Evolutionary conservation across 2,888 invertebrate species (phyloP).

Genomic region (Aethes cnicana): DNA sequence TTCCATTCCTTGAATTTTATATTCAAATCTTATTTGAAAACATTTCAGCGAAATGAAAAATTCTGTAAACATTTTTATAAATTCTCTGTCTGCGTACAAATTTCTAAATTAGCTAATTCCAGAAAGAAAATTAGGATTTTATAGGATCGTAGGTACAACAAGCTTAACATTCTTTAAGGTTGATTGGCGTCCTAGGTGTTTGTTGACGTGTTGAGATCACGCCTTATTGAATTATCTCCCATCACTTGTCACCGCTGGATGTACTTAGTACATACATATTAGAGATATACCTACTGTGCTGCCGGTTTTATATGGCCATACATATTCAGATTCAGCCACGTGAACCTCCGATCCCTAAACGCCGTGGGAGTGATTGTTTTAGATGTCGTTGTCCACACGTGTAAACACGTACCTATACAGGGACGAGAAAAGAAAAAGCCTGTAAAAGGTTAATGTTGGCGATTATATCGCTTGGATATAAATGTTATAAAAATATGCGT

Average conservation of each 20-base stretch:
- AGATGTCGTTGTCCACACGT: too few relatives aligned
- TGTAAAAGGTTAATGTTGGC: too few relatives aligned
- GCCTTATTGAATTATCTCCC: constrained; percentile 10
- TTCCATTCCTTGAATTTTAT: constrained; percentile 2
- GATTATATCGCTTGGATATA: too few relatives aligned
- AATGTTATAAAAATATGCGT: too few relatives aligned
- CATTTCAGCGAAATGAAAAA: constrained; percentile 12
- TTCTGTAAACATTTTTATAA: background rate
- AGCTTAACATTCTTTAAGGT: constrained; percentile 7
- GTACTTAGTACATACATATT: background rate
- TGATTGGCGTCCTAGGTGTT: constrained; percentile 20
- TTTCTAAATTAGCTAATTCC: background rate
- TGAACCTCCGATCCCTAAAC: too few relatives aligned
- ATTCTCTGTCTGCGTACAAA: background rate
- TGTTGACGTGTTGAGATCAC: constrained; percentile 14
- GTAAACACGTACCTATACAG: too few relatives aligned
- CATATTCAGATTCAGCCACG: too few relatives aligned
- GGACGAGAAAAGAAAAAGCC: too few relatives aligned
- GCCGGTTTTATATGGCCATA: too few relatives aligned
- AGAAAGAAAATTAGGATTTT: constrained; percentile 6
- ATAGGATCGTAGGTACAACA: constrained; percentile 12
- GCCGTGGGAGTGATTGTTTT: too few relatives aligned
- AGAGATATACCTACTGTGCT: too few relatives aligned
- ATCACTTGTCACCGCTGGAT: background rate
- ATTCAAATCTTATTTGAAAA: background rate